Percentiles rank a stretch among this genome's conserved stretches.
Evolutionary conservation across 2,888 invertebrate genomes (phyloP).

Genomic region (Mystacides longicornis): DNA sequence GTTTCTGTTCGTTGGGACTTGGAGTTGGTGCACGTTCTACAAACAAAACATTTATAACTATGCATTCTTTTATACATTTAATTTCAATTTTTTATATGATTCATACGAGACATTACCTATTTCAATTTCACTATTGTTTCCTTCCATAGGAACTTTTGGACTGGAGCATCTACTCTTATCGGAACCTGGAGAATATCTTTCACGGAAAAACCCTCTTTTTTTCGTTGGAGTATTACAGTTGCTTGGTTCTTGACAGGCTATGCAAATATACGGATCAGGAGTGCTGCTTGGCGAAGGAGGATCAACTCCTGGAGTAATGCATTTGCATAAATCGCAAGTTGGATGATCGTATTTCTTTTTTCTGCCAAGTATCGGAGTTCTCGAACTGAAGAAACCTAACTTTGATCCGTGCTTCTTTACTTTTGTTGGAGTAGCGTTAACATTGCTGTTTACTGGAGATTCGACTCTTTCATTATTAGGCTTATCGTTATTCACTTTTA

Average conservation of each 20-base stretch:
- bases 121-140: conserved; percentile 23
- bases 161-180: conserved; percentile 24
- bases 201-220: conserved; percentile 20
- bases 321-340: conserved; percentile 23
- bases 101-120: conserved; percentile 21
- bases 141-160: conserved; percentile 14
- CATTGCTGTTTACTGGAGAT: background rate
- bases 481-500: conserved; percentile 15
- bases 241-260: conserved; percentile 18
- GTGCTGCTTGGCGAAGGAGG: conserved; percentile 11
- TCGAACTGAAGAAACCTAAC: conserved; percentile 35
- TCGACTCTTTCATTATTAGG: background rate
- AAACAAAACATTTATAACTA: background rate
- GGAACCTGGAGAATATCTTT: conserved; percentile 20
- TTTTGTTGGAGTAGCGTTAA: conserved; percentile 18
- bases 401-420: conserved; percentile 31
- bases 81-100: background rate
- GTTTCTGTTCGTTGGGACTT: conserved; percentile 26
- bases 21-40: conserved; percentile 23
- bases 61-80: background rate
- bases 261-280: conserved; percentile 18
- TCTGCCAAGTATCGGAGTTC: conserved; percentile 36
- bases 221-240: conserved; percentile 22
- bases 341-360: conserved; percentile 31
- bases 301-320: conserved; percentile 17